These are phyloP conservation scores for Amazona vittata DNA, from an alignment of 2,113 vertebrate species.

Conservation along the genomic window DNA sequence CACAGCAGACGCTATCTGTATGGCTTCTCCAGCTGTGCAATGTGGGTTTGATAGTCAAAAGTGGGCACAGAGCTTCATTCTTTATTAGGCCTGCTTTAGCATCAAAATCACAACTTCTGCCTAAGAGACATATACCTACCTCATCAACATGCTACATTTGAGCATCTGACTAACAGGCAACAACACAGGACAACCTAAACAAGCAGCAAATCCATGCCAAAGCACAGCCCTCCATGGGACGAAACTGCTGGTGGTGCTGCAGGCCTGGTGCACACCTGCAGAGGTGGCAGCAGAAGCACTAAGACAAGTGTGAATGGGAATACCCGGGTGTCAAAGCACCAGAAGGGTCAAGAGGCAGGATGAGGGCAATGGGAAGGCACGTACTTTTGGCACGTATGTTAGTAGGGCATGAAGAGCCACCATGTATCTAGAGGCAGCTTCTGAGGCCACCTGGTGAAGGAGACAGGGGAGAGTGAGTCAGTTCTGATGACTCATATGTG, in stretches of 20 bases:
- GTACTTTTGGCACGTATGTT: accelerated
- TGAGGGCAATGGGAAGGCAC: not conserved
- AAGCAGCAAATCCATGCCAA: not conserved
- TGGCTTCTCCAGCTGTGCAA: not conserved
- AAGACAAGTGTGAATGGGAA: not conserved
- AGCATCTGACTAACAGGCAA: not conserved
- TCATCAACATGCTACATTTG: not conserved
- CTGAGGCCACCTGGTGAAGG: not conserved
- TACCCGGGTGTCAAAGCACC: not conserved
- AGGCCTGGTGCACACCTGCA: not conserved
- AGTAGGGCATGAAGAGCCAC: not conserved
- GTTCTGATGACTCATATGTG: not conserved
- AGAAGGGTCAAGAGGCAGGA: not conserved
- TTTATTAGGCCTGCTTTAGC: not conserved
- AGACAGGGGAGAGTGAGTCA: not conserved
- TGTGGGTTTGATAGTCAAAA: not conserved
- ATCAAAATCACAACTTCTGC: not conserved
- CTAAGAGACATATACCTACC: not conserved
- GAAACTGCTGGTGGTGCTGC: not conserved
- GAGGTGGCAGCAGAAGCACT: not conserved
- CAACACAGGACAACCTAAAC: not conserved
- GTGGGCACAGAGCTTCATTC: not conserved
- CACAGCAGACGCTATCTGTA: not conserved
- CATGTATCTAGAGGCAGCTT: not conserved
- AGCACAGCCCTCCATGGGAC: not conserved